These are phyloP conservation scores for Andrena minutula DNA, from an alignment of 2,888 invertebrate species.

Conservation along the genomic window DNA sequence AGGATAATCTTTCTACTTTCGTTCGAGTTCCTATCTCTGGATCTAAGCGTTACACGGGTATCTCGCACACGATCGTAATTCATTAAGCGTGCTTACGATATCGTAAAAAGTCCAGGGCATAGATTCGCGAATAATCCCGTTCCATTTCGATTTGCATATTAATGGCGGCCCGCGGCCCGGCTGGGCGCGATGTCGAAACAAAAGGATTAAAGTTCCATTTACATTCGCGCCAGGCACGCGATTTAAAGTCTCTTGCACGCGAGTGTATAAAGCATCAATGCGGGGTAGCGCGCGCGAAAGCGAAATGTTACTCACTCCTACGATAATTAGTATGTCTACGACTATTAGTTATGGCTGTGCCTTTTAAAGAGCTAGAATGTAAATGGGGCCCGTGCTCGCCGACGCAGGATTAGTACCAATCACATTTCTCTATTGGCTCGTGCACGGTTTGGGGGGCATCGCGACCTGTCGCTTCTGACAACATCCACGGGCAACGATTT, in stretches of 20 bases:
- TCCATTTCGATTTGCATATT: constrained; percentile 25
- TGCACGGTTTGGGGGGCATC: not conserved
- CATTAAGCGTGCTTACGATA: constrained; percentile 13
- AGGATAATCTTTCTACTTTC: constrained; percentile 36
- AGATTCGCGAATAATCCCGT: constrained; percentile 10
- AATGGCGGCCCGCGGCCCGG: not conserved
- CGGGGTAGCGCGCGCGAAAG: constrained; percentile 62
- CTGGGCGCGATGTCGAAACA: constrained; percentile 19
- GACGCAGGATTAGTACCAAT: not conserved
- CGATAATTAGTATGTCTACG: constrained; percentile 52
- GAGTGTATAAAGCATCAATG: constrained; percentile 34
- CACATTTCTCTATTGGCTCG: not conserved
- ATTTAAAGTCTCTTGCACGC: constrained; percentile 50
- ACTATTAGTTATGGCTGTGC: constrained; percentile 54
- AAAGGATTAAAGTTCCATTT: constrained; percentile 51
- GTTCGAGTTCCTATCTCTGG: constrained; percentile 13
- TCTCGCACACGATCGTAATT: constrained; percentile 35
- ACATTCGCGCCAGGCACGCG: constrained; percentile 39
- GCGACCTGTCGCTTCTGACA: no score
- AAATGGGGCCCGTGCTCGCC: constrained; percentile 11
- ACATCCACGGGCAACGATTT: no score
- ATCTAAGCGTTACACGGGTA: constrained; percentile 14
- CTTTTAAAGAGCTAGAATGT: constrained; percentile 40
- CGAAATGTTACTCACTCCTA: constrained; percentile 64
- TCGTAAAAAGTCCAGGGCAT: not conserved